Conservation (phyloP, 1,140 invertebrate species). For the Magallana ariakensis region DNA sequence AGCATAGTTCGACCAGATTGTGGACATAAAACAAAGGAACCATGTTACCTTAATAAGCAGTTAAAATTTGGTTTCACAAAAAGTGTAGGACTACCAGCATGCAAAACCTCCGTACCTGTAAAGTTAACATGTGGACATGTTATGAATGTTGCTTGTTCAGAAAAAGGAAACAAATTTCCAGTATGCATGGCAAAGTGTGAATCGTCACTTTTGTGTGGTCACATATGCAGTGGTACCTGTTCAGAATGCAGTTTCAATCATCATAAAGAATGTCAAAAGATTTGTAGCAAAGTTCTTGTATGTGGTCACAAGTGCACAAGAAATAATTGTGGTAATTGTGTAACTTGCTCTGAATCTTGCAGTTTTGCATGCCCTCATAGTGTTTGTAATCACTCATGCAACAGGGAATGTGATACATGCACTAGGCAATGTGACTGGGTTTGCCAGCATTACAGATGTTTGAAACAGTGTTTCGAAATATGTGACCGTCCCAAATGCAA, state of each 20-base stretch:
- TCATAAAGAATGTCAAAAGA: constrained; percentile 79
- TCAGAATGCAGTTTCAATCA: constrained; percentile 83
- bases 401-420: constrained; percentile 83
- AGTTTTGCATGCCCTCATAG: constrained; percentile 81
- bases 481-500: constrained; percentile 82
- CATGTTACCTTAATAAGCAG: neutral
- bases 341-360: constrained; percentile 85
- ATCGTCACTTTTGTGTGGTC: constrained; percentile 60
- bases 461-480: constrained; percentile 81
- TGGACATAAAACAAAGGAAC: constrained; percentile 24
- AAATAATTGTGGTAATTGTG: constrained; percentile 78
- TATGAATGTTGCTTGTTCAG: neutral
- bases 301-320: constrained; percentile 76
- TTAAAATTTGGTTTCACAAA: constrained; percentile 1
- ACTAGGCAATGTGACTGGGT: constrained; percentile 78
- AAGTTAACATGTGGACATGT: neutral
- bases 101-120: neutral
- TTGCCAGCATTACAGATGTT: constrained; percentile 82
- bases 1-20: neutral
- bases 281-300: constrained; percentile 70
- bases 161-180: neutral
- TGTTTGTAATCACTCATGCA: constrained; percentile 82
- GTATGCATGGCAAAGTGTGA: constrained; percentile 37
- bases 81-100: neutral
- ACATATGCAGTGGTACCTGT: constrained; percentile 62